Conservation (phyloP, 1,140 invertebrate genomes). For the Araneus ventricosus region DNA sequence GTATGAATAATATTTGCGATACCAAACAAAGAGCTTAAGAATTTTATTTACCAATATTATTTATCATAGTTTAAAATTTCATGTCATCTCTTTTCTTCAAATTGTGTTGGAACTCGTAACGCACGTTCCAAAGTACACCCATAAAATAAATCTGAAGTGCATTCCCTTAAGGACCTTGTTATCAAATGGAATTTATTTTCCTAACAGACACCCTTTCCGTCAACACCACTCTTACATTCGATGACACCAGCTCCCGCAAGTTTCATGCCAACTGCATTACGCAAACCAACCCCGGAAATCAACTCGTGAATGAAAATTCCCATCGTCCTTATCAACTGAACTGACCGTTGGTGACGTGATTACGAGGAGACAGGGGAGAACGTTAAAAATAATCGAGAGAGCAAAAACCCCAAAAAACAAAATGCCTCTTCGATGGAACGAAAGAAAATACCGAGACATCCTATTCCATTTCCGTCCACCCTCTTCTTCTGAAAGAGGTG, state of each 20-base stretch:
- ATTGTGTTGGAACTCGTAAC: not conserved
- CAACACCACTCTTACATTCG: not conserved
- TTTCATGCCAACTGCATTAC: not conserved
- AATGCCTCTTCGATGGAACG: not conserved
- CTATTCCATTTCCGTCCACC: conserved; percentile 20
- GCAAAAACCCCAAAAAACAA: not conserved
- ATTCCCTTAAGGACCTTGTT: not conserved
- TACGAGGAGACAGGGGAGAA: not conserved
- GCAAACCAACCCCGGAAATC: not conserved
- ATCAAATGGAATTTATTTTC: conserved; percentile 11
- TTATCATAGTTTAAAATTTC: too few relatives aligned
- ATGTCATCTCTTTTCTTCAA: too few relatives aligned
- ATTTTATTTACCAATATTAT: too few relatives aligned
- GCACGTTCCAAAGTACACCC: not conserved
- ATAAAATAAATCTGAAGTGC: not conserved
- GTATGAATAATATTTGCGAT: too few relatives aligned
- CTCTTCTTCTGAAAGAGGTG: not conserved
- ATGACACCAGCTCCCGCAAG: not conserved
- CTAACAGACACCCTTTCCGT: not conserved
- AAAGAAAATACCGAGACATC: conserved; percentile 14
- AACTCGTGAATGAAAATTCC: conserved; percentile 16
- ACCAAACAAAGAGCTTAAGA: too few relatives aligned
- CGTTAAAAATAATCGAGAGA: conserved; percentile 21
- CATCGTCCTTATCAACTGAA: not conserved
- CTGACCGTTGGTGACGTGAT: conserved; percentile 2